Evolutionary conservation across 2,888 invertebrate species (phyloP), one percentile per base, ranked within the genome.

Genomic region (Aleiodes alternator): DNA sequence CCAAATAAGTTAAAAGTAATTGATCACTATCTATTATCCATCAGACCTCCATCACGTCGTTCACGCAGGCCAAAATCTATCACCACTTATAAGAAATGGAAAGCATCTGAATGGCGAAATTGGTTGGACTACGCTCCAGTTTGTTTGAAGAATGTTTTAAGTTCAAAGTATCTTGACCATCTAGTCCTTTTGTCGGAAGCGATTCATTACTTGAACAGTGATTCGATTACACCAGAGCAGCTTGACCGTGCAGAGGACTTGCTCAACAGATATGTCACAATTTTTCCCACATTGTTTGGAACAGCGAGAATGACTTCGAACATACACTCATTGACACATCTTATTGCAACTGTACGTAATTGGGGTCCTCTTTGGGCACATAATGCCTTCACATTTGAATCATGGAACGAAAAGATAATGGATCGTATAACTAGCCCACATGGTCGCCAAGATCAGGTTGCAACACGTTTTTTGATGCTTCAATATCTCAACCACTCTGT

Each of bases 81-180:
- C 50, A 57, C 9, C 50, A n/a, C n/a, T n/a, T n/a, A n/a, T n/a
- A n/a, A n/a, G n/a, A n/a, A 66, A 38, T 76, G 69, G 61, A 53
- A 76, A 34, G 76, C 72, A 6, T 69, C 72, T 12, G 76, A 76
- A 53, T 72, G 72, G 72, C 23, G 76, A 0, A 72, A 76, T 59
- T 76, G 57, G 68, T 16, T 57, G 11, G 56, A 71, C 11, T 72
- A 76, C 34, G 51, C 55, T 23, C 55, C 51, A 14, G 12, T 57
- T 4, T 76, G 76, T 38, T 51, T 76, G n/a, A 8, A 72, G 38
- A 23, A 23, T 3, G 43, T 76, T 12, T 14, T 76, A 31, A 9
- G 31, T 31, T 8, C 1, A 14, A 69, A 56, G 50, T 76, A 72
- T 53, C 12, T 72, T 0, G 9, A 68, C 12, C 72, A 76, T 51